Evolutionary conservation across 2,888 invertebrate genomes (phyloP), one percentile per base, ranked within the genome.

Genomic region (Hydropsyche betteni): DNA sequence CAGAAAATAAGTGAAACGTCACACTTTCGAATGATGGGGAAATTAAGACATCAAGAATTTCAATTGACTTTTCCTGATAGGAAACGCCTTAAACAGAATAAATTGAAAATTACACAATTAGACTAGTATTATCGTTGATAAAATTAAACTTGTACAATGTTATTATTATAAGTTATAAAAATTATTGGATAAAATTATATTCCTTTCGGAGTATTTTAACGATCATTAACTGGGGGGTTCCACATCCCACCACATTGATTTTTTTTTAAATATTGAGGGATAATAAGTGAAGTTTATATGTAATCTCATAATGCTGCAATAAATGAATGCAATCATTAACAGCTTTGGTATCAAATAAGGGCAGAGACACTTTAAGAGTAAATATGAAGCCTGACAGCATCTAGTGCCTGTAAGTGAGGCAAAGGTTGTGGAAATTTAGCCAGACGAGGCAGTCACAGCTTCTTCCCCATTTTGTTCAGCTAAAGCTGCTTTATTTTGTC

Each of bases 401-500:
- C 72, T 72, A 72, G 72, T 58, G 72, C 72, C 72, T 72, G 72
- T 72, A 58, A 34, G 38, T 38, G 58, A 80, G 77, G 78, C 73
- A 76, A 73, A 74, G 61, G 79, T 33, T 80, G 71, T 72, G 80
- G 80, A 81, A 64, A 51, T 78, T 78, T 91, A 92, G 84, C 90
- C 91, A 82, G 93, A 92, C 81, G 91, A 89, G 82, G 91, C 90
- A 82, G 91, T 88, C 81, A 88, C 87, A 79, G 85, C 85, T 78
- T 81, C 81, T 81, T 86, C 85, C 81, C 89, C 87, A 83, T 87
- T 87, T 78, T 86, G 87, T 81, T 90, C 90, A 75, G 89, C 86
- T 79, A 88, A 87, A 79, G 91, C 91, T 82, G 91, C 92, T 88
- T 96, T 96, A 86, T 96, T 97, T 88, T 94, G 95, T 82, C 96